Conservation (phyloP, 2,113 vertebrate species). For the Steatornis caripensis region DNA sequence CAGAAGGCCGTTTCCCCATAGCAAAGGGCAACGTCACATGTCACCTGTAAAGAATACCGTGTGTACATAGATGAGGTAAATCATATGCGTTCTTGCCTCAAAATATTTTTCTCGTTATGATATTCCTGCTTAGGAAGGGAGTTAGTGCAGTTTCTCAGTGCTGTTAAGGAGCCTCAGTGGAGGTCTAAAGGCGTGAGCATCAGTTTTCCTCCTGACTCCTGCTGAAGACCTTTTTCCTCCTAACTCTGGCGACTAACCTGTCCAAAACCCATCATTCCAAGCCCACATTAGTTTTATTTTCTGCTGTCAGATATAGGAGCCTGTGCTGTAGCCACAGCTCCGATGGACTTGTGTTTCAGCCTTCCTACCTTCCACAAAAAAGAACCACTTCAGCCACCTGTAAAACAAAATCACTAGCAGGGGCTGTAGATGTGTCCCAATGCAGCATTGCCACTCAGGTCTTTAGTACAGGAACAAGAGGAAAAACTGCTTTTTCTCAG, state of each 20-base stretch:
- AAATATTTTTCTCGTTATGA: background rate
- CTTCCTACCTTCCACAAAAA: background rate
- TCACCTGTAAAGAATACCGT: background rate
- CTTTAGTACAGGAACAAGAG: background rate
- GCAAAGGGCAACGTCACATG: background rate
- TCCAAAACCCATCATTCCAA: background rate
- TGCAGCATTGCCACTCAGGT: background rate
- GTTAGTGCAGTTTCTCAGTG: background rate
- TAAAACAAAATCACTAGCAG: background rate
- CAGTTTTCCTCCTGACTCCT: background rate
- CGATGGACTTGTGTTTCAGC: background rate
- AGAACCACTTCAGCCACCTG: background rate
- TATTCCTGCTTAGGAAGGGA: background rate
- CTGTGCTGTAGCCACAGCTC: background rate
- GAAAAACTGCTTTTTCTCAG: background rate
- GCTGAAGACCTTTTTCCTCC: background rate
- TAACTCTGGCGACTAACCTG: background rate
- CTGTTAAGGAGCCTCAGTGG: background rate
- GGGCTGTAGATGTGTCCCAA: background rate
- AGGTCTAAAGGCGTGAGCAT: background rate
- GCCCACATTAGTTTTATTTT: background rate
- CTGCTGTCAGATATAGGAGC: background rate
- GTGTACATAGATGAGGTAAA: background rate
- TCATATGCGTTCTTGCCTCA: accelerated
- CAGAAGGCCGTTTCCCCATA: background rate